Evolutionary conservation across 2,888 invertebrate genomes (phyloP), one percentile per base, ranked within the genome.

Genomic region (Disparrhopalites patrizii): DNA sequence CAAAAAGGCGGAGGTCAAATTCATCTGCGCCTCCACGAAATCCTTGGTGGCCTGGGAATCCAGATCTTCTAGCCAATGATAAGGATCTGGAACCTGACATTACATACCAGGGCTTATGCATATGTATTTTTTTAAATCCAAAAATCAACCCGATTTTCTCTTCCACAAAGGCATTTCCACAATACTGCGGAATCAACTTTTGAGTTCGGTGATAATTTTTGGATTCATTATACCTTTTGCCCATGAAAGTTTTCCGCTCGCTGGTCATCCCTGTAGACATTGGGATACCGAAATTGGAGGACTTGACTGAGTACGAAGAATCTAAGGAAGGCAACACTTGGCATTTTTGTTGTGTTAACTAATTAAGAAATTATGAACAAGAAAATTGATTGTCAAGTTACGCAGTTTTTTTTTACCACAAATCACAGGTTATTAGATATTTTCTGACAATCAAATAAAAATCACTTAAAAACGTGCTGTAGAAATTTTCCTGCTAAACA

Each of bases 171-270:
- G n/a, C 20, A 20, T 4, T 2, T 3, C 13, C 4, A 23, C 3
- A 3, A 4, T 25, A 25, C 27, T 51, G 51, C 4, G 15, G 10
- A 28, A 3, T 56, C 13, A 28, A 36, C n/a, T n/a, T n/a, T n/a
- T n/a, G n/a, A n/a, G n/a, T n/a, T n/a, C n/a, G n/a, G n/a, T n/a
- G n/a, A n/a, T n/a, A n/a, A n/a, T n/a, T n/a, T n/a, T n/a, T n/a
- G n/a, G n/a, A 33, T 40, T 40, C 13, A 13, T 5, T 77, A 77
- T 81, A 94, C 93, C 86, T 91, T 85, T 60, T 83, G 83, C 62
- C 92, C 93, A 81, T 90, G 89, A 79, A 90, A 91, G 76, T 87
- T 84, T 75, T 97, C 95, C 70, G 86, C 81, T 70, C 90, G 83
- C 58, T 82, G 81, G 66, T 90, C 89, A 79, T 94, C 93, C 75